These are phyloP conservation scores for Petaurus breviceps DNA, from an alignment of 2,113 vertebrate genomes.

Conservation along the genomic window DNA sequence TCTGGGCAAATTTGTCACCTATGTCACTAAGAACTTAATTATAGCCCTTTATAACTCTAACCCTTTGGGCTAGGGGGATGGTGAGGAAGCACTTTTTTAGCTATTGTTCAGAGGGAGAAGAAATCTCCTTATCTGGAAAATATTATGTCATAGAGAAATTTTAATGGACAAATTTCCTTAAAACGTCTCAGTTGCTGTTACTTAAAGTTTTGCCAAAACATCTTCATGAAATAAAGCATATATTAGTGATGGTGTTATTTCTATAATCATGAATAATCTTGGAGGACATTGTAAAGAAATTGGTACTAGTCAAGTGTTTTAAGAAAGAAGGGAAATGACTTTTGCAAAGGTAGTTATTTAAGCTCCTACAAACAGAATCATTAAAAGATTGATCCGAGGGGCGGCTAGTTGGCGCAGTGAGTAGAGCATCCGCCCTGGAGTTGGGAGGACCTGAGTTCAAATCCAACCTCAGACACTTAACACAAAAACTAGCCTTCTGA, in stretches of 20 bases:
- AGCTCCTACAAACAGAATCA: not conserved
- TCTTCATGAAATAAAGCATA: conserved; percentile 28
- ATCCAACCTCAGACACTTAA: too few species aligned
- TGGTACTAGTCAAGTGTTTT: not conserved
- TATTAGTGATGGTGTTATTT: not conserved
- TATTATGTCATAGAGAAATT: not conserved
- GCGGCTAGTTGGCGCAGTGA: too few species aligned
- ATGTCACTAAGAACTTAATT: conserved; percentile 79
- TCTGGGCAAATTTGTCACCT: conserved; percentile 74
- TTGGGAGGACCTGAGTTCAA: too few species aligned
- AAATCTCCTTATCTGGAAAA: not conserved
- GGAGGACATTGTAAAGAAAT: not conserved
- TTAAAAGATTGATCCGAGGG: not conserved
- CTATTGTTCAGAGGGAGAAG: conserved; percentile 36
- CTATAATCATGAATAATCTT: not conserved
- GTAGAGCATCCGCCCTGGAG: too few species aligned
- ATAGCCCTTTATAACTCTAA: conserved; percentile 62
- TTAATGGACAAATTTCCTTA: not conserved
- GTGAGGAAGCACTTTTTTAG: conserved; percentile 3
- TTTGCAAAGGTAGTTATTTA: not conserved
- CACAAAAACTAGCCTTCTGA: too few species aligned
- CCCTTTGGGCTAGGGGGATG: conserved; percentile 32
- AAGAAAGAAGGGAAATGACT: not conserved
- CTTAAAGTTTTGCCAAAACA: conserved; percentile 9
- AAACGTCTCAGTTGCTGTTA: not conserved